Evolutionary conservation across 2,888 invertebrate genomes (phyloP).

Genomic region (Linnaemya tessellans): DNA sequence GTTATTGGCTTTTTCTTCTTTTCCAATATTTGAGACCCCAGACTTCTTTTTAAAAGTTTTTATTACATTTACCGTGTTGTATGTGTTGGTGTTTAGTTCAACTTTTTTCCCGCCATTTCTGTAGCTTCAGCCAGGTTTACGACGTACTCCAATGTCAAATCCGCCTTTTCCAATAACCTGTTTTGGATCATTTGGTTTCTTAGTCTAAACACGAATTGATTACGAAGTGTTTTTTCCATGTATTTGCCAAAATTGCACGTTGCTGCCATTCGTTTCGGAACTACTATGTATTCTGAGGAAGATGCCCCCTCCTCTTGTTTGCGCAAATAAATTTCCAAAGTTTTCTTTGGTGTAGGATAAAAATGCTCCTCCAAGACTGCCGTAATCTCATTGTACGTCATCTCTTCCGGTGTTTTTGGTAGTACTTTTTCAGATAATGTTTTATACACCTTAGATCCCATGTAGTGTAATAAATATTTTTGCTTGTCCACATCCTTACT

Average conservation of each 20-base stretch:
- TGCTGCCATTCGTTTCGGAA: conserved; percentile 40
- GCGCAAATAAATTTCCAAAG: conserved; percentile 58
- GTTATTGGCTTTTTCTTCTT: conserved; percentile 19
- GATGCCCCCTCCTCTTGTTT: conserved; percentile 56
- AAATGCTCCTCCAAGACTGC: conserved; percentile 23
- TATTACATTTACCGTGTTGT: conserved; percentile 32
- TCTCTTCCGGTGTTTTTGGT: conserved; percentile 27
- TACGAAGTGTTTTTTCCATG: not conserved
- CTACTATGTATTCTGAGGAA: conserved; percentile 43
- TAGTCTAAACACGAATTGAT: not conserved
- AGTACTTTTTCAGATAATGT: conserved; percentile 57
- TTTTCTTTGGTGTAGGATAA: conserved; percentile 35
- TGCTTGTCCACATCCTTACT: conserved; percentile 22
- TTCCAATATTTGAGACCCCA: not conserved
- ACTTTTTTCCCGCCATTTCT: too few relatives aligned
- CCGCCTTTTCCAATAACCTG: not conserved
- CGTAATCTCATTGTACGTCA: not conserved
- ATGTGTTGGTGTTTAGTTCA: conserved; percentile 43
- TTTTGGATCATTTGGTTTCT: not conserved
- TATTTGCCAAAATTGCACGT: not conserved
- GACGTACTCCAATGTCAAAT: not conserved
- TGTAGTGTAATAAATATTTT: conserved; percentile 58
- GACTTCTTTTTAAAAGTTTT: conserved; percentile 1
- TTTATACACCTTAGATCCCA: conserved; percentile 5
- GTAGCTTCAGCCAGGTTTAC: too few relatives aligned